These are phyloP conservation scores for Chloromyia formosa DNA, from an alignment of 2,888 invertebrate genomes.

Conservation along the genomic window DNA sequence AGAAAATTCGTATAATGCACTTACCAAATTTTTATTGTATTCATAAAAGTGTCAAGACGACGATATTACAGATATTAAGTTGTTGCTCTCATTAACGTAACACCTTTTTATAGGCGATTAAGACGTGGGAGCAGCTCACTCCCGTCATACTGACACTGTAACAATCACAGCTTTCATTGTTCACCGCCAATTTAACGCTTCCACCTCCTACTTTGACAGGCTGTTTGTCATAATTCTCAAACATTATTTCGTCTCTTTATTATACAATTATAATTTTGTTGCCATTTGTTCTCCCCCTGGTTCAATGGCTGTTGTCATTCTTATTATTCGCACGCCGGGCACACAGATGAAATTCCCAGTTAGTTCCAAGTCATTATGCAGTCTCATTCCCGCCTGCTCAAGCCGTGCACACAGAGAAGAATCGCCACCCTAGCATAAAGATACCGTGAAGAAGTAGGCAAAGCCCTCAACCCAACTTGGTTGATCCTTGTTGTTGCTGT, in stretches of 20 bases:
- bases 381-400: neutral
- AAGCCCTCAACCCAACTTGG: too few relatives aligned
- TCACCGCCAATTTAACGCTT: neutral
- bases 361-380: slow-evolving; percentile 16
- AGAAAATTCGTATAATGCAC: neutral
- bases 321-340: slow-evolving; percentile 23
- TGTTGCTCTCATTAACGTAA: slow-evolving; percentile 14
- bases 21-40: slow-evolving; percentile 7
- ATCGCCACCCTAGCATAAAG: too few relatives aligned
- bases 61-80: neutral
- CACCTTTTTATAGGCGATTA: slow-evolving; percentile 35
- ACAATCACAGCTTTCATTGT: neutral
- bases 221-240: slow-evolving; percentile 32
- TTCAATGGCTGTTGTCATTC: slow-evolving; percentile 18
- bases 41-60: neutral
- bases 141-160: neutral
- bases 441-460: too few relatives aligned
- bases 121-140: neutral
- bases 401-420: too few relatives aligned
- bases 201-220: neutral
- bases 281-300: slow-evolving; percentile 24
- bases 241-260: slow-evolving; percentile 40
- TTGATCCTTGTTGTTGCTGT: neutral
- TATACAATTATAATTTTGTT: slow-evolving; percentile 42
- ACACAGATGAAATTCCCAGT: slow-evolving; percentile 35